Base-by-base conservation (phyloP, 2,797 vertebrate species). In the Xenopus petersii region DNA sequence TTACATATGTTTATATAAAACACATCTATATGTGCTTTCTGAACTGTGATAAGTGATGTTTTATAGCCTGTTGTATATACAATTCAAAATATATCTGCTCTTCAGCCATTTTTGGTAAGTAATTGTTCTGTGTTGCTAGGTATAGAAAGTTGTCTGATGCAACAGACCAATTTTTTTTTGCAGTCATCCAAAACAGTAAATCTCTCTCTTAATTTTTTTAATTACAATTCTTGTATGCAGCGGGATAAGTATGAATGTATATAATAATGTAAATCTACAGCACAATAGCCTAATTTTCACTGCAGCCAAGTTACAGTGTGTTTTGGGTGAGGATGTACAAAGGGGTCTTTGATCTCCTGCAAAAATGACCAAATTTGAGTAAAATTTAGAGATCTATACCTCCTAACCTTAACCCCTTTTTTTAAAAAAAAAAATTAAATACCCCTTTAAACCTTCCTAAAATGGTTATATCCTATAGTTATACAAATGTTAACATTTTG, bases 41-140 rank as follows among this genome's bases (percentile, higher is more conserved):
- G 96, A 94, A 99, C 96, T 94, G 97, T 98, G 95, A 95, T 93
- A 94, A 95, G 95, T 96, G 95, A 95, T 94, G 96, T 98, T 98
- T 98, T 98, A 96, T 98, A 98, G 96, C 95, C 96, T 97, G 95
- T 97, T 98, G 95, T 97, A 98, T 97, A 98, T 94, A 98, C 92
- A 94, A 97, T 93, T 94, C 95, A 94, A 98, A 96, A 89, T 96
- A 97, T 97, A 97, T 94, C 95, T 93, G 94, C 95, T 96, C 92
- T 94, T 92, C 93, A 88, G 92, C 89, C 93, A 93, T 96, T 89
- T 95, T 95, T 94, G 94, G 95, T 94, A 95, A 96, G 86, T 96
- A 93, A 94, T 93, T 94, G 95, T 97, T 95, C 91, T 94, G 91
- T 98, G 95, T 98, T 96, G 94, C 93, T 98, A 98, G 95, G 91